Evolutionary conservation across 2,113 vertebrate species (phyloP).

Genomic region (Osmerus mordax): DNA sequence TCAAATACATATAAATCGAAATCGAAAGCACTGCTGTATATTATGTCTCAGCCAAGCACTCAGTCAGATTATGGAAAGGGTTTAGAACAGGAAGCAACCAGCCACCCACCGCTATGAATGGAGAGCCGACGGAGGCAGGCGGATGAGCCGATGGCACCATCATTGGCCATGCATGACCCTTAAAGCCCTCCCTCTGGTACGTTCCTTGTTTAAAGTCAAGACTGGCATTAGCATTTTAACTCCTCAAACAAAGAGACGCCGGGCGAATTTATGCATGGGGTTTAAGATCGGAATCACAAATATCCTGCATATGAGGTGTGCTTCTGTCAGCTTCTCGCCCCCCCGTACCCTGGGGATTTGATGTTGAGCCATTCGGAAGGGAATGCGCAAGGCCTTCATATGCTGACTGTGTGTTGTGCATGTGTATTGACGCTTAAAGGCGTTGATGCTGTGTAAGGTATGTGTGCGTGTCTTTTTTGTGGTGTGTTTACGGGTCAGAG

Average conservation of each 20-base stretch:
- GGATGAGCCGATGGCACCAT: constrained; percentile 25
- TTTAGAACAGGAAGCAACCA: constrained; percentile 9
- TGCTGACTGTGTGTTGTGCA: neutral
- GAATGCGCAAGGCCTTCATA: neutral
- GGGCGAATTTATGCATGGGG: constrained; percentile 35
- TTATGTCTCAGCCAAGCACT: neutral
- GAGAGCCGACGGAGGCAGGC: constrained; percentile 33
- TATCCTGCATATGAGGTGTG: constrained; percentile 23
- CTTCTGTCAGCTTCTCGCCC: constrained; percentile 16
- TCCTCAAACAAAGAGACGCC: constrained; percentile 35
- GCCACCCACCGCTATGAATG: constrained; percentile 26
- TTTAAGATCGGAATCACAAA: constrained; percentile 31
- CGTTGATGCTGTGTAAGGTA: neutral
- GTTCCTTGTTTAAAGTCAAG: constrained; percentile 39
- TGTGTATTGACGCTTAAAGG: neutral
- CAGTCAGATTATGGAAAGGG: neutral
- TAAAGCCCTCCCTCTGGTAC: constrained; percentile 11
- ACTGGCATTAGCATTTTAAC: constrained; percentile 45
- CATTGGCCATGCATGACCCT: constrained; percentile 42
- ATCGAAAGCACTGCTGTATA: neutral
- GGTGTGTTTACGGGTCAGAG: neutral
- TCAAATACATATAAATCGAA: too few species aligned
- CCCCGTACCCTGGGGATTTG: neutral
- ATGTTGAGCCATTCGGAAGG: neutral
- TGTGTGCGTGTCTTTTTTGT: neutral